Percentiles rank a stretch among this genome's conserved stretches.
These are phyloP conservation scores for Neofelis nebulosa DNA, from an alignment of 2,113 vertebrate species.

Conservation along the genomic window DNA sequence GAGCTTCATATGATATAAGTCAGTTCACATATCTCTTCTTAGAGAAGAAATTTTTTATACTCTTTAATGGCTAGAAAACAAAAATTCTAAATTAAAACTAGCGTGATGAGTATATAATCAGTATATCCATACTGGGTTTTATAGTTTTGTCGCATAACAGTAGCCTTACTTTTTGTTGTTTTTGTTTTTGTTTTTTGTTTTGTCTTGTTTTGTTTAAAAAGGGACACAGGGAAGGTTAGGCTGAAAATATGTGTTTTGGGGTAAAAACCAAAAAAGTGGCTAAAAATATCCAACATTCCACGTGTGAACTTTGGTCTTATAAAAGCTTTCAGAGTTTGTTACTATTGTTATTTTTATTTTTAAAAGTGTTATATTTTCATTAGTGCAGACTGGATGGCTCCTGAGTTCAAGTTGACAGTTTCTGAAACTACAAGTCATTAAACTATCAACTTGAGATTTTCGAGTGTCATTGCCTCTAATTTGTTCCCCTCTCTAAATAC, in stretches of 20 bases:
- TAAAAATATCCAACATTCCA: slow-evolving; percentile 7
- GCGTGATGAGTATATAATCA: slow-evolving; percentile 44
- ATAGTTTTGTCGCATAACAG: neutral
- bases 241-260: slow-evolving; percentile 19
- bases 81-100: slow-evolving; percentile 37
- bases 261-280: slow-evolving; percentile 22
- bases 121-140: slow-evolving; percentile 32
- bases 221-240: slow-evolving; percentile 35
- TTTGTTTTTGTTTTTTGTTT: neutral
- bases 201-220: neutral
- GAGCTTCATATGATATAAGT: slow-evolving; percentile 67
- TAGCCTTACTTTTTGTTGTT: neutral
- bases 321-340: slow-evolving; percentile 30
- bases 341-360: slow-evolving; percentile 47
- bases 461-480: slow-evolving; percentile 40
- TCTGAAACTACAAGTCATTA: slow-evolving; percentile 32
- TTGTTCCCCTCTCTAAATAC: slow-evolving; percentile 42
- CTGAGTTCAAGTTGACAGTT: slow-evolving; percentile 58
- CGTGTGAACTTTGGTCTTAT: neutral
- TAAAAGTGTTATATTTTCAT: slow-evolving; percentile 42
- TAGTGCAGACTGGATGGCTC: slow-evolving; percentile 29
- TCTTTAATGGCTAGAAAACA: slow-evolving; percentile 62
- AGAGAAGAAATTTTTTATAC: slow-evolving; percentile 38
- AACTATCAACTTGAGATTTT: slow-evolving; percentile 62
- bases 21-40: slow-evolving; percentile 66